These are phyloP conservation scores for Sanderia malayensis DNA, from an alignment of 30 jellyfish, hydroid and myxozoan species.

Conservation along the genomic window DNA sequence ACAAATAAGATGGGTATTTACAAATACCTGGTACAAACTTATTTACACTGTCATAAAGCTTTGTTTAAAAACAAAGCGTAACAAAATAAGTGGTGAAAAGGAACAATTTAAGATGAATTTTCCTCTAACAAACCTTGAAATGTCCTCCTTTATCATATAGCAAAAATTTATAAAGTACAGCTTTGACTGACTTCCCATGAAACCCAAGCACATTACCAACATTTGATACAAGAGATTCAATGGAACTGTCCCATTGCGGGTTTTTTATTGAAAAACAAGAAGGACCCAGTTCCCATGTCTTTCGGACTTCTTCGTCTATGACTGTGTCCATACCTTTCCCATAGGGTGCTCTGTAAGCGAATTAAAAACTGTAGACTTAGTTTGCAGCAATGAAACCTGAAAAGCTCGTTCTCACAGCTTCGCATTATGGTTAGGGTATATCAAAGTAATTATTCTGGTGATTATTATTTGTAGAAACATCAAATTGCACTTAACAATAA, in stretches of 20 bases:
- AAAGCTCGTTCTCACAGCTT: no score
- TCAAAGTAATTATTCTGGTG: no score
- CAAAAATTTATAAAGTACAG: constrained; percentile 13
- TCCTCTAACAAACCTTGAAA: constrained; percentile 6
- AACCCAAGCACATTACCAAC: constrained; percentile 21
- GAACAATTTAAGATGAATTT: no score
- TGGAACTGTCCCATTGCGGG: background rate
- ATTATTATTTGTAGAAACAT: no score
- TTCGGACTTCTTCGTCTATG: constrained; percentile 28
- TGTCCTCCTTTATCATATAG: constrained; percentile 25
- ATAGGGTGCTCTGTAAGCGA: constrained; percentile 22
- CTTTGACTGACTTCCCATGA: background rate
- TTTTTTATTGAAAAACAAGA: background rate
- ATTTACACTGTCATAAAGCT: no score
- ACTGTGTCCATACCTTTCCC: constrained; percentile 32
- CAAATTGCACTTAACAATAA: no score
- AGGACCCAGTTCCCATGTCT: constrained; percentile 27
- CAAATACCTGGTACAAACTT: no score
- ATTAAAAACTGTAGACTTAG: background rate
- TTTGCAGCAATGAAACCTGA: background rate
- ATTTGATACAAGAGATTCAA: background rate
- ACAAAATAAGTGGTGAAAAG: no score
- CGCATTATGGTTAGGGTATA: no score
- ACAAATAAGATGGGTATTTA: no score
- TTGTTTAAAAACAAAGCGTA: no score